Percentiles rank a stretch among this genome's conserved stretches.
These are phyloP conservation scores for Vireo altiloquus DNA, from an alignment of 2,113 vertebrate species.

Conservation along the genomic window DNA sequence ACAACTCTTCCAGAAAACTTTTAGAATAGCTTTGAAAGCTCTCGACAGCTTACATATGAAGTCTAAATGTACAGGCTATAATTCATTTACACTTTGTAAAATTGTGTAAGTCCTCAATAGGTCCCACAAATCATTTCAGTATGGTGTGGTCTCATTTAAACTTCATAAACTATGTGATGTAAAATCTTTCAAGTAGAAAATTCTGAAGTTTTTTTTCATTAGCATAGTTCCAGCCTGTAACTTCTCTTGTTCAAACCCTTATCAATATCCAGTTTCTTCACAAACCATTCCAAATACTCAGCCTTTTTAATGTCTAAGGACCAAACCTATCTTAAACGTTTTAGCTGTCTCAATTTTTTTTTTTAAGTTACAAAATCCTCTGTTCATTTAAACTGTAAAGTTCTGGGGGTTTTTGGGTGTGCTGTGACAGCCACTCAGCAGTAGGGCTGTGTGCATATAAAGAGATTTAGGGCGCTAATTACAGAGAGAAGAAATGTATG, in stretches of 20 bases:
- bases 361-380: neutral
- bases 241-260: neutral
- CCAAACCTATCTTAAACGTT: neutral
- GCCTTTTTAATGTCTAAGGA: neutral
- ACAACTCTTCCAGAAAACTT: neutral
- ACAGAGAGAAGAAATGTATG: neutral
- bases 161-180: neutral
- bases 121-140: neutral
- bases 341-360: neutral
- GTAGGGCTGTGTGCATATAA: accelerated
- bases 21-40: neutral
- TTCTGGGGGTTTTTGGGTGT: accelerated
- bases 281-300: neutral
- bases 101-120: neutral
- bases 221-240: neutral
- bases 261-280: neutral
- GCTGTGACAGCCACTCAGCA: neutral
- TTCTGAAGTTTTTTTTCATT: neutral
- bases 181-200: neutral
- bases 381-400: neutral
- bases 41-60: neutral
- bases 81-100: neutral
- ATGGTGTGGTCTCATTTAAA: neutral
- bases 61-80: neutral
- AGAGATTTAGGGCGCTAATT: neutral